Evolutionary conservation across 2,888 invertebrate species (phyloP), one percentile per base, ranked within the genome.

Genomic region (Thalpophila matura): DNA sequence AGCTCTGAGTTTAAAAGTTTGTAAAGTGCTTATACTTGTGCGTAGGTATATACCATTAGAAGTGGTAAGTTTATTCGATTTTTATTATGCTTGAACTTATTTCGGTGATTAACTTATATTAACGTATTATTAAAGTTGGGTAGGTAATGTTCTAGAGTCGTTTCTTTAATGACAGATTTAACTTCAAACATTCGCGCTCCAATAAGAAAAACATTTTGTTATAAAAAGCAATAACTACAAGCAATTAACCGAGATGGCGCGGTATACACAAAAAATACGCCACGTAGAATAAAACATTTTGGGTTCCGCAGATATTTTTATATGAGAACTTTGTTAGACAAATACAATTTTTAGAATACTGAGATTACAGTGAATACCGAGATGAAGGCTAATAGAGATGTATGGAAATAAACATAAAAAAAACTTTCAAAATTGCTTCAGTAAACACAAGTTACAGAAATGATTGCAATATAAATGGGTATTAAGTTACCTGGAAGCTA

Each of bases 191-290:
- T 35, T 49, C 31, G 10, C 51, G 22, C 35, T 35, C 45, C 18
- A 50, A 35, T 40, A 40, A 50, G 14, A 16, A 42, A 50, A 57
- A 42, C 35, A 53, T 10, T 31, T 37, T 37, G 4, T 42, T 46
- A 33, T 46, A 50, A 46, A 68, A 69, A 69, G 10, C 33, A 50
- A 54, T 33, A 58, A 62, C 50, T 33, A 35, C 27, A 9, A 58
- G 40, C 40, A 50, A 58, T 50, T 37, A 31, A 50, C 16, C 18
- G 26, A 2, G 40, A 24, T 4, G n/a, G 40, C 31, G n/a, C 10
- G 5, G 7, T 12, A 18, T 24, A 5, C 2, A 20, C 7, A 46
- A 40, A 61, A 49, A 57, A 9, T 2, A 1, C 7, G 6, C 10
- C 2, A 18, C 12, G 2, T 4, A 5, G 14, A 9, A 9, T 29